Evolutionary conservation across 2,888 invertebrate species (phyloP), one percentile per base, ranked within the genome.

Genomic region (Lycophotia porphyrea): DNA sequence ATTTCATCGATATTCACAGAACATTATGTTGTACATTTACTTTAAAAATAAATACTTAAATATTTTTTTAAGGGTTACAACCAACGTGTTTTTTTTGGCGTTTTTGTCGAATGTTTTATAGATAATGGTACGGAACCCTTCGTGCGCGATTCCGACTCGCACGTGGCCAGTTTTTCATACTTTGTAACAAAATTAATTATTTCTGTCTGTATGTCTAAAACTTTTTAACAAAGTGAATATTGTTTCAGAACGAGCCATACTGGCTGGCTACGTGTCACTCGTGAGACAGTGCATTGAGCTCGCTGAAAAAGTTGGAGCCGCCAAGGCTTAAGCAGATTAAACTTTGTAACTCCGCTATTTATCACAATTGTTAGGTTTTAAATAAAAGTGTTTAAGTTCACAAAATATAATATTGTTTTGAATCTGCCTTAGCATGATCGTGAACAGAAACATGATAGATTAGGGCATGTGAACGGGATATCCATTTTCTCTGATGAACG

Each of bases 191-290:
- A 31, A 31, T 27, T 27, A 13, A 27, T 18, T 11, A 27, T 7
- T 27, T 55, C 15, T 15, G 15, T 55, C 27, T 55, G 2, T 15
- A 7, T 55, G 7, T 55, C 31, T 55, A 15, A 3, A 8, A 18
- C 3, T 15, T n/a, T 39, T 60, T 11, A 60, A 60, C 60, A 13
- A 63, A 63, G 5, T 39, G 39, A 63, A 63, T 58, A 31, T 63
- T 71, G 64, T 93, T 93, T 70, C 92, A 93, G 93, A 93, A 82
- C 88, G 90, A 49, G 93, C 91, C 7, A 92, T 93, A 82, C 76
- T 93, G 78, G 71, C 86, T 42, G 84, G 90, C 52, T 93, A 90
- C 72, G 74, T 91, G 44, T 84, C 88, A 70, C 90, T 93, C 21
- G 86, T 92, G 86, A 88, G 88, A 58, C 90, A 91, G 75, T 92